phyloP scores from a whole-genome alignment of 2,113 vertebrate species.

The Corythaixoides concolor region DNA sequence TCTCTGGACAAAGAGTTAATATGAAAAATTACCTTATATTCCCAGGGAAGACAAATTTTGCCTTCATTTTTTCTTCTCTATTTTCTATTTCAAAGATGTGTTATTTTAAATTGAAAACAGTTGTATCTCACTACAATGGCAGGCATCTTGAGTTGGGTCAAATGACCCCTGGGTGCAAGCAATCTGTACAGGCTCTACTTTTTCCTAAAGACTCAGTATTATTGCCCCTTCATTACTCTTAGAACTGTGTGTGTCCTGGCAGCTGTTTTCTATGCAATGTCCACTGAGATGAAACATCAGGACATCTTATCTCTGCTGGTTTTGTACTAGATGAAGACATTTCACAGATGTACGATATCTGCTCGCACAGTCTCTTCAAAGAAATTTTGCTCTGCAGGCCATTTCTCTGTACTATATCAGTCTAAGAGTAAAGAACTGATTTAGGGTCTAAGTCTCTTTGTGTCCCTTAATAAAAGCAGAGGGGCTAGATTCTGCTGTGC shows the following conservation, averaged over 20 bases:
- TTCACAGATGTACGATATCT: not conserved
- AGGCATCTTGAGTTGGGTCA: not conserved
- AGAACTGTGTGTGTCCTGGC: not conserved
- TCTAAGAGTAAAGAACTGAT: not conserved
- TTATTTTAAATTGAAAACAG: not conserved
- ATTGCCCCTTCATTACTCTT: not conserved
- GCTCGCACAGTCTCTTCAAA: not conserved
- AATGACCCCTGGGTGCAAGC: not conserved
- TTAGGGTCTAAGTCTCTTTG: not conserved
- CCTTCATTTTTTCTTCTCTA: not conserved
- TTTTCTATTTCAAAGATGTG: not conserved
- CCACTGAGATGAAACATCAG: slow-evolving; percentile 7
- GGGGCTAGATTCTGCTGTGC: not conserved
- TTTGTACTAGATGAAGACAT: not conserved
- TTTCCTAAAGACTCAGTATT: not conserved
- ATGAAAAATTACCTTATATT: not conserved
- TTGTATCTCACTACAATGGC: not conserved
- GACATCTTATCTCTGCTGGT: not conserved
- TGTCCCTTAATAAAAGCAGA: not conserved
- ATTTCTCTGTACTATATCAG: not conserved
- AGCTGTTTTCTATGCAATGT: not conserved
- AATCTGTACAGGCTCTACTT: not conserved
- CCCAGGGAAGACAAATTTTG: not conserved
- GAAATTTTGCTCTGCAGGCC: not conserved
- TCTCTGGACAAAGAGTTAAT: not conserved